These are phyloP conservation scores for Epinotia brunnichana DNA, from an alignment of 2,888 invertebrate species.

Conservation along the genomic window DNA sequence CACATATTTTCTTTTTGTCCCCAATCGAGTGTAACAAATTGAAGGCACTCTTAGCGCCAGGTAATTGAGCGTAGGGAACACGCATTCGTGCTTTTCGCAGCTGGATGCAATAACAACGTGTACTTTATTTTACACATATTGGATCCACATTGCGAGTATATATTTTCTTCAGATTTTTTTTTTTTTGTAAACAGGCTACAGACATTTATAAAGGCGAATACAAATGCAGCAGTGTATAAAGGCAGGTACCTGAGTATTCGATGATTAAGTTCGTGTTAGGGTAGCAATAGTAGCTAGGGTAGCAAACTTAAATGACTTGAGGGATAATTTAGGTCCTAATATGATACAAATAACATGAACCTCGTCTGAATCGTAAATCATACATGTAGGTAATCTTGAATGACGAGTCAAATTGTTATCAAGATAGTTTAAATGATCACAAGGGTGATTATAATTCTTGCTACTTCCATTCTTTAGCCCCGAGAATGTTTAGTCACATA, in stretches of 20 bases:
- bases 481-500: conserved; percentile 32
- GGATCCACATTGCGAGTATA: not conserved
- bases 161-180: not conserved
- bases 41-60: conserved; percentile 26
- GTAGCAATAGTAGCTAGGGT: no score
- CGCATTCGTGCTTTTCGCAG: conserved; percentile 20
- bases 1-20: conserved; percentile 29
- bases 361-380: conserved; percentile 13
- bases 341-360: not conserved
- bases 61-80: conserved; percentile 25
- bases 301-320: not conserved
- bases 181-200: not conserved
- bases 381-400: conserved; percentile 19
- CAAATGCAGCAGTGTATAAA: not conserved
- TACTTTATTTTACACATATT: conserved; percentile 25
- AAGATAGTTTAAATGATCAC: conserved; percentile 38
- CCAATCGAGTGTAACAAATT: conserved; percentile 33
- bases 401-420: conserved; percentile 30
- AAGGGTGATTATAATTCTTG: conserved; percentile 34
- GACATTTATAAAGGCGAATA: not conserved
- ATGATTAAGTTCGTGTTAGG: no score
- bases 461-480: conserved; percentile 33
- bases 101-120: conserved; percentile 26
- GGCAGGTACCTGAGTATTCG: no score
- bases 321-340: not conserved